Base-by-base conservation (phyloP, 2,888 invertebrate genomes). In the Carcina quercana region DNA sequence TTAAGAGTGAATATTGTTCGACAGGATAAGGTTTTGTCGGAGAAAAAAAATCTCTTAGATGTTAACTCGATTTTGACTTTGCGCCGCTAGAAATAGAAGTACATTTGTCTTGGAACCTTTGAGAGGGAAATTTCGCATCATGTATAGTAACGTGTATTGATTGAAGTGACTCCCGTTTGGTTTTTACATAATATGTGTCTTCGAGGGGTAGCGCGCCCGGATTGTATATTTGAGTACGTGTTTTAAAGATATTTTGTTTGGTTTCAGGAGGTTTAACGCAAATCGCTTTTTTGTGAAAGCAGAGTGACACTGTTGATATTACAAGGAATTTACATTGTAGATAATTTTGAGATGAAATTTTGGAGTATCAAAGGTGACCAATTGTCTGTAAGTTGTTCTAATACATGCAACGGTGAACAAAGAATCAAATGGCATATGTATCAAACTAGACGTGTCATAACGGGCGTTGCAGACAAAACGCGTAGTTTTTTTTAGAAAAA, bases 171-270 rank as follows among this genome's bases (percentile, higher is more conserved):
- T 79, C 60, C 74, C 70, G 78, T 79, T 17, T 74, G 74, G 72
- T 76, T 82, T 75, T 79, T 82, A 83, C 82, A 83, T 83, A 80
- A 82, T 79, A 78, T 75, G 70, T 78, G 69, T 76, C 76, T 74
- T 58, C 54, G 58, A 54, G 63, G 76, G 80, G 68, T 69, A 63
- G 47, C 53, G 58, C 64, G 66, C 54, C 64, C 64, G 57, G 54
- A 51, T 51, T 53, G 55, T 52, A 47, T 53, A 47, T 57, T 55
- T 57, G 54, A 48, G 38, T 11, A 22, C 13, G 30, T 17, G 17
- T 28, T 17, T 10, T 28, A 3, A 15, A 17, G 14, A n/a, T 6
- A 13, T 14, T 8, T 14, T 14, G 25, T 25, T 25, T 25, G 7
- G 13, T 14, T 25, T 22, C n/a, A n/a, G n/a, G n/a, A n/a, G n/a